A percentile compares a stretch with the other conserved stretches of the same genome.
phyloP scores from a whole-genome alignment of 1,140 invertebrate genomes.

The Habropoda laboriosa region DNA sequence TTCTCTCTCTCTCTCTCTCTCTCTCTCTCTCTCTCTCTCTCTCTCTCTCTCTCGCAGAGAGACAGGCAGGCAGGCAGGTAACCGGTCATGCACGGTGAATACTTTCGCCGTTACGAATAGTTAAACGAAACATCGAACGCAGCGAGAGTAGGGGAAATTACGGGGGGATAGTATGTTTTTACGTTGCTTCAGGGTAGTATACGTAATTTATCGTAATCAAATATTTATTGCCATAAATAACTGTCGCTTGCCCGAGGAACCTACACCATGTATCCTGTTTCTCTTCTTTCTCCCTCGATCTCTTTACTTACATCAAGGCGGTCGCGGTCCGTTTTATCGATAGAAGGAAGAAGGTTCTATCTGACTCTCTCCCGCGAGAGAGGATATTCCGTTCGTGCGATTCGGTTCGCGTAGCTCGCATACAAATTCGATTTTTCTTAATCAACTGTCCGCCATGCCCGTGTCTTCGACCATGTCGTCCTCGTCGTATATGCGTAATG shows the following conservation, averaged over 20 bases:
- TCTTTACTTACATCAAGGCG: not conserved
- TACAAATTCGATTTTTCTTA: conserved; percentile 21
- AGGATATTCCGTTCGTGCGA: not conserved
- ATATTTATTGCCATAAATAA: conserved; percentile 25
- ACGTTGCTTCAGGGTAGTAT: not conserved
- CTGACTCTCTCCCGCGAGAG: not conserved
- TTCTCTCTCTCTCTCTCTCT: too few relatives aligned
- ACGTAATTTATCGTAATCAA: conserved; percentile 35
- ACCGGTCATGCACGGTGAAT: conserved; percentile 7
- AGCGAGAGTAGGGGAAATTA: not conserved
- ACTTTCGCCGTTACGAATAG: conserved; percentile 36
- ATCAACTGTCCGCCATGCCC: too few relatives aligned
- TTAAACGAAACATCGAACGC: not conserved
- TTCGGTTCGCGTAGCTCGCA: conserved; percentile 5
- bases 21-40: too few relatives aligned
- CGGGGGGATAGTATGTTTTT: not conserved
- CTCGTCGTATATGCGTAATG: conserved; percentile 11
- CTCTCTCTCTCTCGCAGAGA: too few relatives aligned
- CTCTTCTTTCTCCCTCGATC: not conserved
- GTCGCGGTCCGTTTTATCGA: not conserved
- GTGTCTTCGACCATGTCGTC: not conserved
- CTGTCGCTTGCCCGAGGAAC: not conserved
- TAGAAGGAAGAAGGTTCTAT: not conserved
- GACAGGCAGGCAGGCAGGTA: not conserved
- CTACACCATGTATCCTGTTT: not conserved